Base-by-base conservation (phyloP, 2,888 invertebrate species). In the Eumerus sabulonum region DNA sequence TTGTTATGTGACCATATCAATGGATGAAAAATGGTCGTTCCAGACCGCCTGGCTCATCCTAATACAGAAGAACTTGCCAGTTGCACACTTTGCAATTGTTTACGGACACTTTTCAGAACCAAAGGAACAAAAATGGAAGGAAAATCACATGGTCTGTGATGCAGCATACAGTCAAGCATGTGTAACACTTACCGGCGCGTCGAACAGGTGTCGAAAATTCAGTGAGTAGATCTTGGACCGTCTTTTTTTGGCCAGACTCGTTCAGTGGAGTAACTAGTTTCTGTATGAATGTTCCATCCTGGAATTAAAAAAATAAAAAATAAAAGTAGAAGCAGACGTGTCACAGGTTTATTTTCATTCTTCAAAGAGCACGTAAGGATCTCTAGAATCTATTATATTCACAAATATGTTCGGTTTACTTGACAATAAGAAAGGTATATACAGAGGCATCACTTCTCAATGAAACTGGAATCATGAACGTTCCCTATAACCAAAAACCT, bases 251-350 rank as follows among this genome's bases (percentile, higher is more conserved):
- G 57, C 89, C 89, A 63, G 83, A 71, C 74, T 86, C 87, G 81
- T 83, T 84, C 60, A 86, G 77, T 40, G 89, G 89, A 57, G 86
- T 82, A 72, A 89, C 85, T 81, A 89, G 82, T 84, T 87, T 88
- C 79, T 89, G 89, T 51, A 83, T 82, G 71, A 86, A 89, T 17
- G 86, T 88, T 14, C 86, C 87, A 83, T 89, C 89, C 89, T 89
- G 72, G 54, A 84, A 83, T 64, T 44, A 63, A 63, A 72, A 77
- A 50, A 66, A 66, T 63, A 63, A 62, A n/a, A n/a, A n/a, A n/a
- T n/a, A n/a, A n/a, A n/a, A n/a, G n/a, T n/a, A n/a, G n/a, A n/a
- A n/a, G n/a, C n/a, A n/a, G n/a, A 40, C 50, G 54, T 51, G 54
- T 62, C 66, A 56, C 35, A 50, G 44, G 76, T 66, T 72, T 72